Conservation (phyloP, 2,113 vertebrate genomes). For the Sinosuthora webbiana region DNA sequence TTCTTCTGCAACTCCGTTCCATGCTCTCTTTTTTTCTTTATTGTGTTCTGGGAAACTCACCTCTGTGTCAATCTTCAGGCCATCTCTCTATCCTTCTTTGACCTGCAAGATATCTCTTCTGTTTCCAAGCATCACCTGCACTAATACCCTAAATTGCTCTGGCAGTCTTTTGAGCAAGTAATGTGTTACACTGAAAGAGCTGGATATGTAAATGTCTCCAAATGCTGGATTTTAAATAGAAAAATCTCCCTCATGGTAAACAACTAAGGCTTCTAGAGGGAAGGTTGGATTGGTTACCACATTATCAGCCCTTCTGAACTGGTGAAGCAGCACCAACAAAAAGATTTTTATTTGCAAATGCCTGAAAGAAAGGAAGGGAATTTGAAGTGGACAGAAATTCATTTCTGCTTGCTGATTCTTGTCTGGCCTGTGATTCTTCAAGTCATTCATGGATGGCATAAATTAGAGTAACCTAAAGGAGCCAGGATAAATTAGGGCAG, state of each 20-base stretch:
- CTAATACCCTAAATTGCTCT: neutral
- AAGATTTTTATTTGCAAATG: neutral
- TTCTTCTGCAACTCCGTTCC: neutral
- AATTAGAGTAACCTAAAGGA: neutral
- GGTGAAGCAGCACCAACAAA: neutral
- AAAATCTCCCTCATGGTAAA: neutral
- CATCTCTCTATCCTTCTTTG: neutral
- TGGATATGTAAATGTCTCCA: neutral
- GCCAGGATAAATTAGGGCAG: neutral
- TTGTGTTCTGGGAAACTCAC: neutral
- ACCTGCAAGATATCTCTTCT: neutral
- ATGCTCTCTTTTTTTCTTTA: neutral
- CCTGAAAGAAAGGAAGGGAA: neutral
- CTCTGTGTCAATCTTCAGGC: neutral
- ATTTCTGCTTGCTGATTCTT: neutral
- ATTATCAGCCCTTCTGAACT: neutral
- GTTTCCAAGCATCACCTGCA: neutral
- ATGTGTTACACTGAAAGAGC: neutral
- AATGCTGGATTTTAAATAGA: neutral
- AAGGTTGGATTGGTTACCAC: neutral
- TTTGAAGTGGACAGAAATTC: neutral
- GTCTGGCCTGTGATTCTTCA: neutral
- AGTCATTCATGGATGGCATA: neutral
- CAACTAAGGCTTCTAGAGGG: neutral
- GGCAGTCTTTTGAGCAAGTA: neutral